Evolutionary conservation across 2,113 vertebrate genomes (phyloP), one percentile per base, ranked within the genome.

Genomic region (Drymodes brunneopygia): DNA sequence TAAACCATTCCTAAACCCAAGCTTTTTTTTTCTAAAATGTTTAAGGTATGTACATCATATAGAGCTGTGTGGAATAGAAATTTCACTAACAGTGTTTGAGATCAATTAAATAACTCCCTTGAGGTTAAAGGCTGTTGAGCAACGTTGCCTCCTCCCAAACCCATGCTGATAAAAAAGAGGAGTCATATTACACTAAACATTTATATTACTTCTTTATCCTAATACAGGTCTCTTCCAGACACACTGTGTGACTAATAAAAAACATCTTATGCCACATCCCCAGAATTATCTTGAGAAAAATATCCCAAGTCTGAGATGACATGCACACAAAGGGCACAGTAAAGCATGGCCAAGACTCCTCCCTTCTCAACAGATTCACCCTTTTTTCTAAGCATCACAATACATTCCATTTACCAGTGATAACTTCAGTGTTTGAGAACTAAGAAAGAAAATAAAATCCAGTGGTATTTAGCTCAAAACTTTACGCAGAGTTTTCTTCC

Each of bases 141-240:
- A 93, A 83, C 45, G 17, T 13, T 88, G 44, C 53, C 83, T 78
- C 56, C 86, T 93, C 83, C 83, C 67, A 95, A 81, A 81, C 40
- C 47, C 5, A 4, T 47, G 69, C 35, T 88, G 86, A 95, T 92
- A 82, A 95, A 86, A 86, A 60, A 0, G 10, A 69, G 70, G 90
- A 91, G 54, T 80, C 45, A 36, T 60, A 62, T 92, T 77, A 95
- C 87, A 74, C 33, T 78, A 86, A 88, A 95, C 81, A 94, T 90
- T 93, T 92, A 22, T 81, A 90, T 70, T 86, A 85, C 40, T 88
- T 38, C 42, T 88, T 80, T 66, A 80, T 65, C 35, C 35, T 61
- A 82, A 88, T 40, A 75, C 31, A 77, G 53, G 62, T 93, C 38
- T 80, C 38, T 62, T 90, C 54, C 79, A 91, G 65, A 85, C 44